Evolutionary conservation across 1,140 invertebrate genomes (phyloP).

Genomic region (Lepidotrigona ventralis): DNA sequence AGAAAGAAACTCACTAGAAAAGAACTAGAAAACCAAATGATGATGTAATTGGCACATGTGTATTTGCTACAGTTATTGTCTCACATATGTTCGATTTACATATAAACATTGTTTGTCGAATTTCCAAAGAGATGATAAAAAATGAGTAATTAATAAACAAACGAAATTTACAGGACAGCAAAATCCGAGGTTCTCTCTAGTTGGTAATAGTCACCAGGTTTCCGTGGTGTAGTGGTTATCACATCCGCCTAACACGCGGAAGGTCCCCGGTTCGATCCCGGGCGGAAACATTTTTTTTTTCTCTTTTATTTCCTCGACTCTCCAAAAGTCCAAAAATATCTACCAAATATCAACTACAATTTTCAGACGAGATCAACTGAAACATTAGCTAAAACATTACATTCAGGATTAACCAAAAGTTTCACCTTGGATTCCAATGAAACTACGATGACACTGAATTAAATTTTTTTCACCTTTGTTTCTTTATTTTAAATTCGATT

Average conservation of each 20-base stretch:
- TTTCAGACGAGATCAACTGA: not conserved
- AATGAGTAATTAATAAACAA: not conserved
- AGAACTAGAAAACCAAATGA: not conserved
- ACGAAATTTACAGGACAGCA: not conserved
- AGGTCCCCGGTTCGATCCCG: slow-evolving; percentile 17
- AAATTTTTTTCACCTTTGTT: not conserved
- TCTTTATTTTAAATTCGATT: not conserved
- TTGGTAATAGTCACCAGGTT: rapidly evolving
- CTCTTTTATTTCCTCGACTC: not conserved
- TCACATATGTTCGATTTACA: rapidly evolving
- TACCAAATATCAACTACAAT: not conserved
- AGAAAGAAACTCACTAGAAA: not conserved
- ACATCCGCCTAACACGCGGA: slow-evolving; percentile 20
- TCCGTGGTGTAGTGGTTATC: slow-evolving; percentile 22
- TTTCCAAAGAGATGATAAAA: not conserved
- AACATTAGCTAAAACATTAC: not conserved
- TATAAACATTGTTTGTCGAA: rapidly evolving
- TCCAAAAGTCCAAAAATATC: too few species aligned
- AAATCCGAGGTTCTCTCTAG: too few species aligned
- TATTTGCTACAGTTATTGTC: not conserved
- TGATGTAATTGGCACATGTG: not conserved
- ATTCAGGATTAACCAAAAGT: not conserved
- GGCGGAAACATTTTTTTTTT: slow-evolving; percentile 3
- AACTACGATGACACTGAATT: rapidly evolving
- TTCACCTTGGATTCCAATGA: not conserved